Conservation (phyloP, 2,888 invertebrate genomes). For the Pachymerium ferrugineum region DNA sequence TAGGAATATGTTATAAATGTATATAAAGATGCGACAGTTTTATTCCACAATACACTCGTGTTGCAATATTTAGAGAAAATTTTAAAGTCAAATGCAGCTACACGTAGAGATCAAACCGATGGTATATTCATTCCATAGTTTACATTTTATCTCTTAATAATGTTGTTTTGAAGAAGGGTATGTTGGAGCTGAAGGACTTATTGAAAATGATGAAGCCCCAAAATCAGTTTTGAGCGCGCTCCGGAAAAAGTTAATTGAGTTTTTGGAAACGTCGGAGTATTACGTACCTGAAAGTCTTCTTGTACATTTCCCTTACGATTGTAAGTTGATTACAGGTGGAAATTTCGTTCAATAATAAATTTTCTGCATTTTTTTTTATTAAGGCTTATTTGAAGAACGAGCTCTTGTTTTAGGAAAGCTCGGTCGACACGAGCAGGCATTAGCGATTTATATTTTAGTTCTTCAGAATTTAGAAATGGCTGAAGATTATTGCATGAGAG, state of each 20-base stretch:
- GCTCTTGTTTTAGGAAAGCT: constrained; percentile 89
- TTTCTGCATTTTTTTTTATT: background rate
- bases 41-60: constrained; percentile 85
- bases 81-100: constrained; percentile 39
- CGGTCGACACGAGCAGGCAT: constrained; percentile 83
- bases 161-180: background rate
- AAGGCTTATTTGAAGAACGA: constrained; percentile 78
- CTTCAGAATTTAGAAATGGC: constrained; percentile 77
- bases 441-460: constrained; percentile 85
- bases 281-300: constrained; percentile 84
- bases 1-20: constrained; percentile 82
- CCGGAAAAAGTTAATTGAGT: constrained; percentile 63
- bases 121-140: too few species aligned
- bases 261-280: constrained; percentile 70
- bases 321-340: constrained; percentile 31
- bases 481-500: constrained; percentile 72
- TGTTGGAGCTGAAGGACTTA: too few species aligned
- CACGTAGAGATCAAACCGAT: too few species aligned
- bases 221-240: constrained; percentile 52
- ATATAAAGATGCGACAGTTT: constrained; percentile 77
- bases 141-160: background rate
- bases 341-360: background rate
- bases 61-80: constrained; percentile 78
- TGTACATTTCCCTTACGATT: constrained; percentile 74
- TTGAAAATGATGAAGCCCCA: constrained; percentile 7